A percentile compares a stretch with the other conserved stretches of the same genome.
Conservation (phyloP, 2,888 invertebrate species). For the Lucinisca nassula region DNA sequence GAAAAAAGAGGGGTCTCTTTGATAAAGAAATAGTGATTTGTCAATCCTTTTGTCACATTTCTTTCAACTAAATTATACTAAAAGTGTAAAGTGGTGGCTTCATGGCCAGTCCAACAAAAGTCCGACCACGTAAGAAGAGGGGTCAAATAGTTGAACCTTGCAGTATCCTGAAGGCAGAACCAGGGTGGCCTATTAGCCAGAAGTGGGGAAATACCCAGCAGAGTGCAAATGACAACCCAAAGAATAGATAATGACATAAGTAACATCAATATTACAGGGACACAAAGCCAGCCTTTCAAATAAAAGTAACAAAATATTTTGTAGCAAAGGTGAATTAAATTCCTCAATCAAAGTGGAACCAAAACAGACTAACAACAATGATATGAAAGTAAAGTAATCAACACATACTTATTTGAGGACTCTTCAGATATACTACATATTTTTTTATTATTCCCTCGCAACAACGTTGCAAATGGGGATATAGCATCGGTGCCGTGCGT, state of each 20-base stretch:
- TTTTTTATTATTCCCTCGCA: too few relatives aligned
- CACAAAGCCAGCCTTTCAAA: neutral
- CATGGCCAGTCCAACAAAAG: neutral
- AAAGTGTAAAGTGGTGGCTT: neutral
- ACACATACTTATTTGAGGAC: too few relatives aligned
- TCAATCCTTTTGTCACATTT: neutral
- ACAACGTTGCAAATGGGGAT: too few relatives aligned
- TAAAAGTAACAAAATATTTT: too few relatives aligned
- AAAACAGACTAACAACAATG: neutral
- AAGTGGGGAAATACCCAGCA: neutral
- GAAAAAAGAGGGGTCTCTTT: neutral
- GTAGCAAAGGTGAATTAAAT: too few relatives aligned
- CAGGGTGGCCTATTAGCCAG: slow-evolving; percentile 7
- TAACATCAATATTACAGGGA: neutral
- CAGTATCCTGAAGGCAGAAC: neutral
- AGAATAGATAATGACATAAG: neutral
- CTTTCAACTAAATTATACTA: too few relatives aligned
- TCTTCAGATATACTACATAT: too few relatives aligned
- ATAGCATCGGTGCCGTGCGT: too few relatives aligned
- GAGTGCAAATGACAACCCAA: neutral
- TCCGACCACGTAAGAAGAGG: neutral
- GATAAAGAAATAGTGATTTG: neutral
- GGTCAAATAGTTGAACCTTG: neutral
- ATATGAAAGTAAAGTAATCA: neutral
- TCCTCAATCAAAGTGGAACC: too few relatives aligned